phyloP scores from a whole-genome alignment of 2,797 vertebrate species.

The Tenualosa ilisha region DNA sequence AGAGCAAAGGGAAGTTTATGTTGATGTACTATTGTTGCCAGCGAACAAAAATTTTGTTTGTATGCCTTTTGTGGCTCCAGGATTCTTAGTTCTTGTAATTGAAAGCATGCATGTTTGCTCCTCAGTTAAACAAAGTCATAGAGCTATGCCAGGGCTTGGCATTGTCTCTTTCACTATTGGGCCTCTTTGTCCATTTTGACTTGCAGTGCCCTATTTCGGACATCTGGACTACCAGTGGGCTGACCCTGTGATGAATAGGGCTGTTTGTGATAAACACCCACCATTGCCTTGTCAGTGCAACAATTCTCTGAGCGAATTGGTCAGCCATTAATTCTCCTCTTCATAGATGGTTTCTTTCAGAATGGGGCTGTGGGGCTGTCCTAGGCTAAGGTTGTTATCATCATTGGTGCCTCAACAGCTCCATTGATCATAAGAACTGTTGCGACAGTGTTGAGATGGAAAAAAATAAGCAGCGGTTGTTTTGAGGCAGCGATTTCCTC shows the following conservation, averaged over 20 bases:
- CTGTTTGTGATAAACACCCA: neutral
- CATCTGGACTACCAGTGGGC: slow-evolving; percentile 3
- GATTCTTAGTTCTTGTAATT: slow-evolving; percentile 8
- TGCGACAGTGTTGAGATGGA: neutral
- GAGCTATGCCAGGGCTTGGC: neutral
- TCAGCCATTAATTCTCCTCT: neutral
- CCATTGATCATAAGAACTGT: neutral
- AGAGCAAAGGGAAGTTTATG: neutral
- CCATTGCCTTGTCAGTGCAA: neutral
- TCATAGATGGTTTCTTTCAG: neutral
- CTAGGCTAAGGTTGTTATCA: too few relatives aligned
- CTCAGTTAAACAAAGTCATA: neutral
- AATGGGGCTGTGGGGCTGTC: neutral
- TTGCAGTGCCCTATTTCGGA: neutral
- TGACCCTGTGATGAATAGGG: slow-evolving; percentile 7
- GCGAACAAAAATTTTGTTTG: neutral
- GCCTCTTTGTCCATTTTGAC: neutral
- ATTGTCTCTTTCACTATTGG: slow-evolving; percentile 16
- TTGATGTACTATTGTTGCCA: neutral
- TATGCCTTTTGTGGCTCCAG: slow-evolving; percentile 10
- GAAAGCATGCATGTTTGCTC: slow-evolving; percentile 15
- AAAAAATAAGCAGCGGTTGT: neutral
- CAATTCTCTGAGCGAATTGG: neutral
- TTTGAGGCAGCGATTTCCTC: slow-evolving; percentile 2
- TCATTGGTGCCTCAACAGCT: neutral